Conservation (phyloP, 1,140 invertebrate genomes). For the Drosophila carrolli region DNA sequence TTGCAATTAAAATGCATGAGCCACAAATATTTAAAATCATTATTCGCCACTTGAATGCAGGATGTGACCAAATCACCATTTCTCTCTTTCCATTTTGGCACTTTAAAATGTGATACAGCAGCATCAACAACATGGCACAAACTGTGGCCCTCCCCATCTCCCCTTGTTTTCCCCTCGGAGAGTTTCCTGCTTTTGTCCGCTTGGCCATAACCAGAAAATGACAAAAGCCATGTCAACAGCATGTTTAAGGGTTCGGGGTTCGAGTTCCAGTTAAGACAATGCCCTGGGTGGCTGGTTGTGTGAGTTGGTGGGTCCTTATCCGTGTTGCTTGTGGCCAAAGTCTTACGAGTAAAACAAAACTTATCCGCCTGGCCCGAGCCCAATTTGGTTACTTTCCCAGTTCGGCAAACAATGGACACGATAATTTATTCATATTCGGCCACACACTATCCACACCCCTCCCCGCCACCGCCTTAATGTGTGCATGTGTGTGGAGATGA, state of each 20-base stretch:
- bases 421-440: conserved; percentile 80
- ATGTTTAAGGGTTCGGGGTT: conserved; percentile 65
- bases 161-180: conserved; percentile 1
- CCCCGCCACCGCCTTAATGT: background rate
- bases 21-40: conserved; percentile 49
- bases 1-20: conserved; percentile 42
- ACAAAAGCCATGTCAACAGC: conserved; percentile 81
- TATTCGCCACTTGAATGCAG: conserved; percentile 41
- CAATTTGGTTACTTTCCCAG: conserved; percentile 76
- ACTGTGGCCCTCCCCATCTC: conserved; percentile 21
- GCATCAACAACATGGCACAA: conserved; percentile 65
- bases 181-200: conserved; percentile 71
- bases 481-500: conserved; percentile 41
- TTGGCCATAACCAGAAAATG: conserved; percentile 79
- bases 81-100: background rate
- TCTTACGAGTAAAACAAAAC: conserved; percentile 56
- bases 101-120: conserved; percentile 63
- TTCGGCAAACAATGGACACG: conserved; percentile 68
- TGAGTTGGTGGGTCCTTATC: conserved; percentile 32
- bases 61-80: conserved; percentile 19
- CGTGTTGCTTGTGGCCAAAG: conserved; percentile 71
- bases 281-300: conserved; percentile 25
- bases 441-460: conserved; percentile 31
- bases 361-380: conserved; percentile 43
- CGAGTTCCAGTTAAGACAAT: conserved; percentile 69